Conservation (phyloP, 2,113 vertebrate genomes). For the Sula dactylatra region DNA sequence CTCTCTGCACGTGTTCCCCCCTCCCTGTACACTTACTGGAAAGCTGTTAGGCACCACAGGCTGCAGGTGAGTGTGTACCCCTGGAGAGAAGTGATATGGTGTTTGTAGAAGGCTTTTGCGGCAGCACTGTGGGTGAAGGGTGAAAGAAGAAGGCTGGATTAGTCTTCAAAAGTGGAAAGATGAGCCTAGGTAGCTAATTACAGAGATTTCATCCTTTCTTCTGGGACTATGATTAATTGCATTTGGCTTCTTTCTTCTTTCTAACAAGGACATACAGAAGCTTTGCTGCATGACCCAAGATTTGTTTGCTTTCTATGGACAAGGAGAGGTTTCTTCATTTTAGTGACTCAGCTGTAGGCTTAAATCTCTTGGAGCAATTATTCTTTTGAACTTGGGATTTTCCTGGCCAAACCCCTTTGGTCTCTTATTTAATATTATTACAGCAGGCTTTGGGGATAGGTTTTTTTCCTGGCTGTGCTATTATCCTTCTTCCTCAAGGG, state of each 20-base stretch:
- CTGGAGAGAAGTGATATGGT: neutral
- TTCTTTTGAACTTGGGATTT: slow-evolving; percentile 43
- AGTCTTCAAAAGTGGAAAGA: slow-evolving; percentile 19
- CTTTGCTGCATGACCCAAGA: slow-evolving; percentile 3
- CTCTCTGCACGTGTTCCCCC: neutral
- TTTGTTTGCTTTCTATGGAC: slow-evolving; percentile 25
- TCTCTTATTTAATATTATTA: slow-evolving; percentile 31
- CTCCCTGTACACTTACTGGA: neutral
- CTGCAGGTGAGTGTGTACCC: neutral
- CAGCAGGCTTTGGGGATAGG: neutral
- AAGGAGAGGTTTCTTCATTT: neutral
- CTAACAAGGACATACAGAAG: neutral
- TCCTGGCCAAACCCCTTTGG: slow-evolving; percentile 9
- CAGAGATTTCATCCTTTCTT: slow-evolving; percentile 30
- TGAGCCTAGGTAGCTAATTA: slow-evolving; percentile 17
- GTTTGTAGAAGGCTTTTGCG: neutral
- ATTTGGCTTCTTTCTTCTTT: slow-evolving; percentile 25
- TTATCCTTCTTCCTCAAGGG: slow-evolving; percentile 10
- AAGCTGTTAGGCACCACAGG: neutral
- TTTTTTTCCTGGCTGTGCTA: neutral
- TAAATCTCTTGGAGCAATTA: slow-evolving; percentile 24
- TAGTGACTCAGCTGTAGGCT: slow-evolving; percentile 35
- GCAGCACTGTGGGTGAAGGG: neutral
- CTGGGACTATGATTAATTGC: slow-evolving; percentile 28
- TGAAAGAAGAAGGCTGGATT: neutral